Base-by-base conservation (phyloP, 30 jellyfish, hydroid and myxozoan species). In the Hydra vulgaris region DNA sequence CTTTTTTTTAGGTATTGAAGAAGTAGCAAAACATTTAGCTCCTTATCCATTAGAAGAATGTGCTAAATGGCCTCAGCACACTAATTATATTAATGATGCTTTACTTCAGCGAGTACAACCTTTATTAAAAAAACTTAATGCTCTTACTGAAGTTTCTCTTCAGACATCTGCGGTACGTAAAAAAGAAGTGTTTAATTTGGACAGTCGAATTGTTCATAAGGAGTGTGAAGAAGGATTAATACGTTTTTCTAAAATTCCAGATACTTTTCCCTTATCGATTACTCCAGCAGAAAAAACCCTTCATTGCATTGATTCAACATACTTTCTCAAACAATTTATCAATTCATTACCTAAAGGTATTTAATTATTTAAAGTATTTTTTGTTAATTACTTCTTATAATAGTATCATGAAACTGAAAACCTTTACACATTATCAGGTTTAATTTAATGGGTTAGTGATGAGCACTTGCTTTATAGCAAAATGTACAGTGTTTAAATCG, bases 11-110 rank as follows among this genome's bases (percentile, higher is more conserved):
- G 81, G 77, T 78, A 81, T 70, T 79, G 85, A 54, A 17, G 82
- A 66, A 26, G 78, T 81, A n/a, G 90, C 78, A 17, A 73, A 23
- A 18, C 21, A 78, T 40, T 73, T 89, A 22, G 95, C 89, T 22
- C 97, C 95, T 1, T 91, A 91, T 23, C 97, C 97, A 23, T 82
- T 78, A 79, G 91, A 82, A 23, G 83, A 78, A 40, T 79, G 72
- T 71, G 53, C 56, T 21, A 83, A 81, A 54, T 91, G 97, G 97
- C 80, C 54, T 40, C 71, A 61, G 24, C 71, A 78, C 22, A 83
- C 91, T 17, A 40, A 68, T 18, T 74, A 21, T 72, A 83, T 91
- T 21, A 53, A 89, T 70, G 26, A 27, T 24, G 81, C 78, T 40
- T 74, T 94, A 25, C 53, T 91, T 66, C 56, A 79, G 19, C 75